Evolutionary conservation across 2,888 invertebrate genomes (phyloP).

Genomic region (Caprella mutica): DNA sequence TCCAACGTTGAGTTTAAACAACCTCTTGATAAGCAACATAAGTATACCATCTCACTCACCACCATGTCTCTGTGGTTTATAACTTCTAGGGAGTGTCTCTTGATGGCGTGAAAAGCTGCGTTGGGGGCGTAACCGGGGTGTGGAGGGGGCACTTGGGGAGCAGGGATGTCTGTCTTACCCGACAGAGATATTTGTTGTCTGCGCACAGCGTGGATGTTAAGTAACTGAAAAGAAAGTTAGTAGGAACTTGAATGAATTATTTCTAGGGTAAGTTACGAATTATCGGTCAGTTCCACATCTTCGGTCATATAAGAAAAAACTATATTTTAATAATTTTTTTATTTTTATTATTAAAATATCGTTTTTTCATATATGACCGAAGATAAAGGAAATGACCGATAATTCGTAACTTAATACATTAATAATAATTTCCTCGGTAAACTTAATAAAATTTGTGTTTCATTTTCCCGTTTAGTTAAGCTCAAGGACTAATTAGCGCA

Average conservation of each 20-base stretch:
- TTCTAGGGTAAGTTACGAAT: too few species aligned
- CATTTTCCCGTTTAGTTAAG: too few species aligned
- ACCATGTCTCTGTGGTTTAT: conserved; percentile 34
- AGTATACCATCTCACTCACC: too few species aligned
- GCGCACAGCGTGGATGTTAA: conserved; percentile 54
- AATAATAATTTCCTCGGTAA: too few species aligned
- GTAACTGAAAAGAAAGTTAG: conserved; percentile 37
- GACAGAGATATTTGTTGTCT: conserved; percentile 49
- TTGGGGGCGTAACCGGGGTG: conserved; percentile 86
- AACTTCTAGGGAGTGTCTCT: conserved; percentile 61
- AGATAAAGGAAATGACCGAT: background rate
- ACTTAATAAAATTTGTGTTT: too few species aligned
- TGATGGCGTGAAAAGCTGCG: conserved; percentile 92
- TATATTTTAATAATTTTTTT: too few species aligned
- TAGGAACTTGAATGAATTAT: too few species aligned
- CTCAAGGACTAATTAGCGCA: background rate
- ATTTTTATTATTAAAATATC: background rate
- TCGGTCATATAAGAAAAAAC: too few species aligned
- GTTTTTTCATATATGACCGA: too few species aligned
- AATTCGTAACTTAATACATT: background rate
- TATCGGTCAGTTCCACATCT: too few species aligned
- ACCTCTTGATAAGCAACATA: too few species aligned
- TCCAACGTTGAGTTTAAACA: too few species aligned
- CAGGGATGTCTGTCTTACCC: conserved; percentile 46
- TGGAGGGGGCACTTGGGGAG: conserved; percentile 49